Conservation (phyloP, 2,797 vertebrate genomes). For the Premnoplex brunnescens region DNA sequence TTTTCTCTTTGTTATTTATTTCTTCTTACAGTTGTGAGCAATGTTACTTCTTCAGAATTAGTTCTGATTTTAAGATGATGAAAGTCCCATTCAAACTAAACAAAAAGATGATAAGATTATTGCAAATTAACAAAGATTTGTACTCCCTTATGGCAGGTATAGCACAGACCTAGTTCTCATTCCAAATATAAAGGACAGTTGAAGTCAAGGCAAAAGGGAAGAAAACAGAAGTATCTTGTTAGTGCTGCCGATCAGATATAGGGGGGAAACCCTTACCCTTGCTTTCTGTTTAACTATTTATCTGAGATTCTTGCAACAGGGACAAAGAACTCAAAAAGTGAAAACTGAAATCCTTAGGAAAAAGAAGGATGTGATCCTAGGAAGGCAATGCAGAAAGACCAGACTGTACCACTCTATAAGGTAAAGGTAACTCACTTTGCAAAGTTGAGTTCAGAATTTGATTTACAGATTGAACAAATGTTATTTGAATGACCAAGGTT, state of each 20-base stretch:
- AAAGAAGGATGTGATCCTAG: neutral
- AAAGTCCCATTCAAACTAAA: neutral
- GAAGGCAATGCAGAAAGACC: neutral
- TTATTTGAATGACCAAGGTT: neutral
- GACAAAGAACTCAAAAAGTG: neutral
- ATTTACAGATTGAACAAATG: neutral
- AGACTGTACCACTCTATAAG: neutral
- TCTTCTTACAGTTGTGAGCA: neutral
- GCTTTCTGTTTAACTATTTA: neutral
- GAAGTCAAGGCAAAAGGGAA: neutral
- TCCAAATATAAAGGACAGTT: neutral
- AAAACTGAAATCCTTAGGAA: neutral
- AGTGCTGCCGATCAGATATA: neutral
- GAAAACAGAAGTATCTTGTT: neutral
- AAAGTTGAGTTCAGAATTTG: neutral
- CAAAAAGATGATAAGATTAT: neutral
- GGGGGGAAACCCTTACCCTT: neutral
- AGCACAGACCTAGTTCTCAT: neutral
- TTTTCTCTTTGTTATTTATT: neutral
- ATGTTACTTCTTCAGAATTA: neutral
- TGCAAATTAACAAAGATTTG: neutral
- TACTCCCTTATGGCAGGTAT: neutral
- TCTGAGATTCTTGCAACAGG: neutral
- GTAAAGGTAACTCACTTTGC: neutral
- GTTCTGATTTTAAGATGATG: neutral